A percentile compares a stretch with the other conserved stretches of the same genome.
Evolutionary conservation across 2,113 vertebrate genomes (phyloP).

Genomic region (Sialia sialis): DNA sequence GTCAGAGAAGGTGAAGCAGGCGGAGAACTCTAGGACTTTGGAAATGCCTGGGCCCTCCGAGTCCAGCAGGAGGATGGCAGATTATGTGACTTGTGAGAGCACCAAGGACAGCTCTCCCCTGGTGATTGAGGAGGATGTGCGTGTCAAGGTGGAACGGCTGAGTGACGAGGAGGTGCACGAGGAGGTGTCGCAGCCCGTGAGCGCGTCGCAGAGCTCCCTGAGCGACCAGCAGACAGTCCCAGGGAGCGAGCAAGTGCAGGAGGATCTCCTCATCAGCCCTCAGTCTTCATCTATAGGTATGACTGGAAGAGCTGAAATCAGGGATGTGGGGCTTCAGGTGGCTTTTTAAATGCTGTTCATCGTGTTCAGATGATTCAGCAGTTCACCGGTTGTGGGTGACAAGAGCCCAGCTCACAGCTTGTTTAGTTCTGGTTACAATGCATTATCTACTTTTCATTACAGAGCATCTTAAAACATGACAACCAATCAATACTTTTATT

Average conservation of each 20-base stretch:
- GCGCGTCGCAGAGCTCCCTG: slow-evolving; percentile 94
- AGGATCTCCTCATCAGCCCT: slow-evolving; percentile 97
- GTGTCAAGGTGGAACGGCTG: slow-evolving; percentile 93
- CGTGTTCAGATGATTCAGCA: too few species aligned
- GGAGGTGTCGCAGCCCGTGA: slow-evolving; percentile 90
- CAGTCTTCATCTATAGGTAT: slow-evolving; percentile 98
- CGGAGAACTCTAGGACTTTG: slow-evolving; percentile 87
- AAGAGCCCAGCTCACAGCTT: too few species aligned
- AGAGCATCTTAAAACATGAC: too few species aligned
- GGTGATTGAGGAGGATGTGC: slow-evolving; percentile 88
- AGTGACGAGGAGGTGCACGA: slow-evolving; percentile 97
- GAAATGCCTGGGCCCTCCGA: slow-evolving; percentile 86
- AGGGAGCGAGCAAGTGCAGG: slow-evolving; percentile 94
- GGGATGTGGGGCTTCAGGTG: too few species aligned
- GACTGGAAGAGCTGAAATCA: not conserved
- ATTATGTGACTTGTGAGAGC: slow-evolving; percentile 93
- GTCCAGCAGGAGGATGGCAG: slow-evolving; percentile 79
- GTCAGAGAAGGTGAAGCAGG: slow-evolving; percentile 89
- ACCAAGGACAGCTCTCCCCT: slow-evolving; percentile 82
- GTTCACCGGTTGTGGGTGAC: too few species aligned
- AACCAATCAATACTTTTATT: too few species aligned
- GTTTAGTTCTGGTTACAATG: too few species aligned
- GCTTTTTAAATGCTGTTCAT: too few species aligned
- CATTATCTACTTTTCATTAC: too few species aligned
- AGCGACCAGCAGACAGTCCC: slow-evolving; percentile 98